These are phyloP conservation scores for Morus bassanus DNA, from an alignment of 2,797 vertebrate genomes.

Conservation along the genomic window DNA sequence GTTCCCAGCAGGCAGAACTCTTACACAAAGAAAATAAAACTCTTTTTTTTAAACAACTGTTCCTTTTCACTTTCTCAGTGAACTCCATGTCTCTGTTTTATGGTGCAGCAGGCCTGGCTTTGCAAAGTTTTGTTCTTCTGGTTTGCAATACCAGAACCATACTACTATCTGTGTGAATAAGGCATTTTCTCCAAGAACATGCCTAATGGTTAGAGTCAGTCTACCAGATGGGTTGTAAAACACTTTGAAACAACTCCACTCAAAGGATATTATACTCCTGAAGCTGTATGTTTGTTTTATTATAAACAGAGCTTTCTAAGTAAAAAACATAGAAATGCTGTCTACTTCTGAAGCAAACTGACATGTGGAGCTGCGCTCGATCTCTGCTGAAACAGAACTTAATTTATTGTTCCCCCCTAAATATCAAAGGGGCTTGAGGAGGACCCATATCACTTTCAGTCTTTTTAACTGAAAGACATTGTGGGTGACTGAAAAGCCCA, in stretches of 20 bases:
- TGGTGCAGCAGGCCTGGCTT: slow-evolving; percentile 53
- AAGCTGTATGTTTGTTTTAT: slow-evolving; percentile 55
- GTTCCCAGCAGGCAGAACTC: slow-evolving; percentile 23
- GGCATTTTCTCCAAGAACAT: slow-evolving; percentile 58
- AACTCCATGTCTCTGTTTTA: slow-evolving; percentile 49
- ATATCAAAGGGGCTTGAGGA: slow-evolving; percentile 25
- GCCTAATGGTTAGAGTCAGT: slow-evolving; percentile 41
- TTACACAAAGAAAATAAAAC: slow-evolving; percentile 15
- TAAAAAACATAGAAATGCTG: slow-evolving; percentile 19
- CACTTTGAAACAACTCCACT: slow-evolving; percentile 69
- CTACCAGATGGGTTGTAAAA: slow-evolving; percentile 75
- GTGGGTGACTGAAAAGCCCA: neutral
- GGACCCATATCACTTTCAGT: neutral
- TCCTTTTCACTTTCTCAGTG: slow-evolving; percentile 44
- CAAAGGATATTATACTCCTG: slow-evolving; percentile 42
- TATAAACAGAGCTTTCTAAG: slow-evolving; percentile 54
- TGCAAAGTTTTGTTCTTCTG: slow-evolving; percentile 4
- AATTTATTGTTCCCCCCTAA: neutral
- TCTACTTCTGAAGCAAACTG: slow-evolving; percentile 17
- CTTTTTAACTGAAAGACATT: neutral
- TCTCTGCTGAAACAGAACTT: neutral
- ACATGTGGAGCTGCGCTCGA: neutral
- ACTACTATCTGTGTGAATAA: slow-evolving; percentile 64
- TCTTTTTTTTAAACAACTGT: slow-evolving; percentile 5
- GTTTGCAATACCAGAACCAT: slow-evolving; percentile 51